Evolutionary conservation across 2,797 vertebrate genomes (phyloP), one percentile per base, ranked within the genome.

Genomic region (Pogonophryne albipinna): DNA sequence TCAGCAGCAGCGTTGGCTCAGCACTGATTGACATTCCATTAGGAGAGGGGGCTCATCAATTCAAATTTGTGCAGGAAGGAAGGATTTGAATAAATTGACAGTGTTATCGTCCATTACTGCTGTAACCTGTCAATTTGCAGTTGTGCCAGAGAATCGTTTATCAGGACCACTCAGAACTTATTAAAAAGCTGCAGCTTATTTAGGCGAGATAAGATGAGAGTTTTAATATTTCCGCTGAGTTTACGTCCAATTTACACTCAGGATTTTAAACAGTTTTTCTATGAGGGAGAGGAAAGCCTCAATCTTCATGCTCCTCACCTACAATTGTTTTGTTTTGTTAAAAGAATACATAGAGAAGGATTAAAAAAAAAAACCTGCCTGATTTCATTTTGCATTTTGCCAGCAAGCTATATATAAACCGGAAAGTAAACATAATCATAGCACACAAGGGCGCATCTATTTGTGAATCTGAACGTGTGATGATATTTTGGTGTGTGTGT

Each of bases 41-140:
- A 91, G 85, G 89, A 90, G 92, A 91, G 92, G 91, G 89, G 85
- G 83, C 90, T 92, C 89, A 90, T 94, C 93, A 95, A 94, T 95
- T 94, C 92, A 92, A 91, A 93, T 91, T 91, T 78, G 70, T 86
- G 79, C 71, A 88, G 88, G 87, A 85, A 90, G 91, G 88, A 71
- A 84, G 92, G 92, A 94, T 94, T 95, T 95, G 92, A 95, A 95
- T 95, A 94, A 94, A 95, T 94, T 92, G 92, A 88, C 90, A 92
- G 89, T 76, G 91, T 95, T 94, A 95, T 95, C 94, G 66, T 88
- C 83, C 73, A 83, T 87, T 88, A 85, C 89, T 76, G 87, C 91
- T 89, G 87, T 92, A 94, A 93, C 92, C 91, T 92, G 91, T 91
- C 93, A 90, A 91, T 92, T 93, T 86, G 92, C 93, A 80, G 92